Percentiles rank a stretch among this genome's conserved stretches.
These are phyloP conservation scores for Galemys pyrenaicus DNA, from an alignment of 2,113 vertebrate species.

Conservation along the genomic window DNA sequence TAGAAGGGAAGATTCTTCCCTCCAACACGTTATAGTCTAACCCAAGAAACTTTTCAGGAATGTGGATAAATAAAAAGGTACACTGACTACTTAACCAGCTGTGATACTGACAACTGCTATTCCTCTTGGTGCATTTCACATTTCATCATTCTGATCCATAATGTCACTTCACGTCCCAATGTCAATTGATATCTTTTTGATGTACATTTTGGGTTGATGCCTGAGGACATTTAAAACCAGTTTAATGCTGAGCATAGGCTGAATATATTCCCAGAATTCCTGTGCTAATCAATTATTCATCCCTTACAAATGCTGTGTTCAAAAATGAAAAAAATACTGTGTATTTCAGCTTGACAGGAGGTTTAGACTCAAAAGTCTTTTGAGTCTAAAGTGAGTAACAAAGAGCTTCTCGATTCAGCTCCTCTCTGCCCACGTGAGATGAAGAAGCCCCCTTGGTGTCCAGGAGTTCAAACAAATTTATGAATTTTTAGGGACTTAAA, in stretches of 20 bases:
- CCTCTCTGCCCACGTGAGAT: background rate
- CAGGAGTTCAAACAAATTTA: no score
- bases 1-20: background rate
- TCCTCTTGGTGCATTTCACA: constrained; percentile 52
- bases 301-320: constrained; percentile 84
- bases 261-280: constrained; percentile 86
- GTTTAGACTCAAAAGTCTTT: constrained; percentile 74
- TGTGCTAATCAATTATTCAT: constrained; percentile 86
- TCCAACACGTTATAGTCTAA: constrained; percentile 8
- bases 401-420: constrained; percentile 60
- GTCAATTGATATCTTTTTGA: constrained; percentile 79
- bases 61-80: constrained; percentile 48
- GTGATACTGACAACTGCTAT: constrained; percentile 68
- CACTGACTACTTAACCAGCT: constrained; percentile 35
- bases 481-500: no score
- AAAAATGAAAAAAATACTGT: constrained; percentile 82
- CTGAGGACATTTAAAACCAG: constrained; percentile 84
- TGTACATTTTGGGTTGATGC: constrained; percentile 81
- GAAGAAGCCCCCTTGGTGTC: no score
- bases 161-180: constrained; percentile 76
- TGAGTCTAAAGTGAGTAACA: constrained; percentile 77
- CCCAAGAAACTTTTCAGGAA: background rate
- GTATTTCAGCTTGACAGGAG: constrained; percentile 78
- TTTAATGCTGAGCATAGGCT: constrained; percentile 82
- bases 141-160: constrained; percentile 69